Conservation (phyloP, 1,140 invertebrate species). For the Trachymyrmex septentrionalis region DNA sequence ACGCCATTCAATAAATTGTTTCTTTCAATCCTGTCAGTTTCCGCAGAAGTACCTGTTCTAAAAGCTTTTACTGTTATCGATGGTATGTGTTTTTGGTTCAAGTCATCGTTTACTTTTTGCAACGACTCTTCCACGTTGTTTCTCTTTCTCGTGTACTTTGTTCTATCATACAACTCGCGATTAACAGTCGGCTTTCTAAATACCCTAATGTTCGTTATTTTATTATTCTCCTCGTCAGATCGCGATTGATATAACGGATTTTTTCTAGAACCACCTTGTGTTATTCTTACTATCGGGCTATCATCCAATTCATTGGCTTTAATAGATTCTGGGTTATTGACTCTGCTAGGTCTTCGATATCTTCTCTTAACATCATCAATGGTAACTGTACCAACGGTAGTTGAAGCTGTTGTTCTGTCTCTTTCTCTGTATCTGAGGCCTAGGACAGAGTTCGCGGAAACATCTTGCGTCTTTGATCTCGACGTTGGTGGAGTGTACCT, state of each 20-base stretch:
- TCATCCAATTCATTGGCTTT: conserved; percentile 68
- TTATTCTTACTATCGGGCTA: conserved; percentile 74
- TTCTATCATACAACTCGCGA: conserved; percentile 59
- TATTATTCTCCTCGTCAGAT: conserved; percentile 62
- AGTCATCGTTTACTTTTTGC: conserved; percentile 12
- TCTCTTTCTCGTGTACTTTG: conserved; percentile 61
- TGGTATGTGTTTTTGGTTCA: background rate
- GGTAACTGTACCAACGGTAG: conserved; percentile 24
- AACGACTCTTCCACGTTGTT: conserved; percentile 45
- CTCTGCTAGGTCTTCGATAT: conserved; percentile 68
- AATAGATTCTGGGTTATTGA: conserved; percentile 58
- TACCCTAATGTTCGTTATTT: conserved; percentile 75
- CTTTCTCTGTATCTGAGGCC: conserved; percentile 53
- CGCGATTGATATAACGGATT: conserved; percentile 58
- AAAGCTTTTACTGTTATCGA: background rate
- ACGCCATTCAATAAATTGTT: conserved; percentile 11
- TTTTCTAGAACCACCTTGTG: conserved; percentile 54
- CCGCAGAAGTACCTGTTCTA: background rate
- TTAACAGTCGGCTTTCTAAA: conserved; percentile 64
- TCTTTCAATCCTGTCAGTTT: conserved; percentile 12
- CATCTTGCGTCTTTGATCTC: conserved; percentile 11
- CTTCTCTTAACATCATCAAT: conserved; percentile 57
- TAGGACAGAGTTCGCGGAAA: conserved; percentile 34
- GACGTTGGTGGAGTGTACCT: conserved; percentile 76
- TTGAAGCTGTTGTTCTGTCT: conserved; percentile 26